These are phyloP conservation scores for Erethizon dorsatum DNA, from an alignment of 2,797 vertebrate species.

Conservation along the genomic window DNA sequence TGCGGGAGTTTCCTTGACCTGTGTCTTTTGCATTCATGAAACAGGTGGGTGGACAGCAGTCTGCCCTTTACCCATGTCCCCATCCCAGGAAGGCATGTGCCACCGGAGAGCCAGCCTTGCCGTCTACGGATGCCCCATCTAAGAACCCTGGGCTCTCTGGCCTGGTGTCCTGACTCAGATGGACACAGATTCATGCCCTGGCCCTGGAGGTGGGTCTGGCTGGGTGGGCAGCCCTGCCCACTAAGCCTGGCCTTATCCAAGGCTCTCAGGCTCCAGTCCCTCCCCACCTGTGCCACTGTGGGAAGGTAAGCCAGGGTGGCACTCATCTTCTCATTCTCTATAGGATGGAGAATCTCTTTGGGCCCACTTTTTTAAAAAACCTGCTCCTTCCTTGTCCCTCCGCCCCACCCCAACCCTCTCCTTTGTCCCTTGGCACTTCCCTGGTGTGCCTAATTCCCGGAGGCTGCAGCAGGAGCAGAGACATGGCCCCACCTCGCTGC, in stretches of 20 bases:
- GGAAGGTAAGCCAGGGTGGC: fast-evolving
- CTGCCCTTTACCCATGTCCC: neutral
- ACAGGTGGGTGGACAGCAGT: neutral
- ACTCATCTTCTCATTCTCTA: fast-evolving
- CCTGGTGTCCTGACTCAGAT: neutral
- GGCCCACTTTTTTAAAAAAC: neutral
- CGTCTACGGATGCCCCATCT: neutral
- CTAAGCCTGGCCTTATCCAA: fast-evolving
- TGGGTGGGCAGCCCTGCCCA: fast-evolving
- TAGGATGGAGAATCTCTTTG: fast-evolving
- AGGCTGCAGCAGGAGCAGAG: neutral
- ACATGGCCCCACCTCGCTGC: neutral
- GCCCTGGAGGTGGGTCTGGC: fast-evolving
- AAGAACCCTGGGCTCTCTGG: neutral
- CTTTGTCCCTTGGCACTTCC: neutral
- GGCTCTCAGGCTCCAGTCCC: fast-evolving
- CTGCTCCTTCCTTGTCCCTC: neutral
- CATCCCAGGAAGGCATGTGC: neutral
- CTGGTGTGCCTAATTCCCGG: neutral
- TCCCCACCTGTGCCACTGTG: neutral
- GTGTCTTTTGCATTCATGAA: neutral
- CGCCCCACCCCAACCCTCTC: fast-evolving
- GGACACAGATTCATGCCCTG: fast-evolving
- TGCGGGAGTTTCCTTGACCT: slow-evolving; percentile 60
- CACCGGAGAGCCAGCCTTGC: neutral